phyloP scores from a whole-genome alignment of 2,888 invertebrate species.

The Vandiemenella viatica region DNA sequence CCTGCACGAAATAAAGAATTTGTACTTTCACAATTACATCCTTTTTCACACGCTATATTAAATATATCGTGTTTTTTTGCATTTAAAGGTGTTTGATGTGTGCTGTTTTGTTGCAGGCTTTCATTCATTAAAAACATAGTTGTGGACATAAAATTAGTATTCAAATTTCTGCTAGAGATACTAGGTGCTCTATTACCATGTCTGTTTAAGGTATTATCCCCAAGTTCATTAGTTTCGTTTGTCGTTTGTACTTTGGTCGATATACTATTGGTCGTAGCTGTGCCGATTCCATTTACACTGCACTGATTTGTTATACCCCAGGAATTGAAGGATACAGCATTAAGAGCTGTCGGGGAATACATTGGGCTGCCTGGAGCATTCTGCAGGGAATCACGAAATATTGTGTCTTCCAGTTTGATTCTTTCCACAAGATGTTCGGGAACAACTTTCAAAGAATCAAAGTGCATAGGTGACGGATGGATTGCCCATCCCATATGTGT shows the following conservation, averaged over 20 bases:
- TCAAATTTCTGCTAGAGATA: constrained; percentile 13
- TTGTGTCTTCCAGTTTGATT: constrained; percentile 16
- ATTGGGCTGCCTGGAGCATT: constrained; percentile 11
- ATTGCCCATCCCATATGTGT: constrained; percentile 9
- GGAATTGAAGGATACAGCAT: constrained; percentile 7
- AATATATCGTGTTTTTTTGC: constrained; percentile 19
- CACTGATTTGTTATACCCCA: constrained; percentile 10
- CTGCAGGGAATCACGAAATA: constrained; percentile 12
- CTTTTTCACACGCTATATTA: constrained; percentile 19
- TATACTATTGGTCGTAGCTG: neutral
- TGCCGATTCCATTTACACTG: constrained; percentile 8
- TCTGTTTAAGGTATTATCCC: neutral
- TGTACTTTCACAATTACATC: constrained; percentile 29
- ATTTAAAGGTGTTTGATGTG: constrained; percentile 12
- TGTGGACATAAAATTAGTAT: constrained; percentile 17
- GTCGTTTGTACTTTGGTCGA: neutral
- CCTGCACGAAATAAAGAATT: constrained; percentile 26
- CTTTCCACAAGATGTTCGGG: constrained; percentile 17
- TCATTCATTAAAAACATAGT: constrained; percentile 18
- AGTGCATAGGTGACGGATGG: constrained; percentile 13
- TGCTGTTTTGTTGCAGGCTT: constrained; percentile 14
- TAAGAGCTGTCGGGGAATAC: constrained; percentile 8
- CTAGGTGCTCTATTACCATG: neutral
- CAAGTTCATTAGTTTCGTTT: neutral
- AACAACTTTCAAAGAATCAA: constrained; percentile 17